A percentile compares a stretch with the other conserved stretches of the same genome.
phyloP scores from a whole-genome alignment of 2,888 invertebrate genomes.

The Augochlorella aurata region DNA sequence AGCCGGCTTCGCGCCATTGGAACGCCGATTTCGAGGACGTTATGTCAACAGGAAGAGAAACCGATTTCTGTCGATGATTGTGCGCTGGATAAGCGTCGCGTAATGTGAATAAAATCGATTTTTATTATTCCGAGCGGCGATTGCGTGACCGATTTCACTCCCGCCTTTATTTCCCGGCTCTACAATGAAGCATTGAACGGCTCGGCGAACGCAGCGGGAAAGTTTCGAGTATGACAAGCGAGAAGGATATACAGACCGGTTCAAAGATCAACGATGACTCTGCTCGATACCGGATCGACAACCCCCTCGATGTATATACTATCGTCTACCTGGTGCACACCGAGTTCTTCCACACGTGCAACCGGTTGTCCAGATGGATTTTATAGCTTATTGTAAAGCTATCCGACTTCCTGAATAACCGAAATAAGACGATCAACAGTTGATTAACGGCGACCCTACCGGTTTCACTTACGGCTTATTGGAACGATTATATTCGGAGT shows the following conservation, averaged over 20 bases:
- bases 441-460: background rate
- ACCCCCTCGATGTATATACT: background rate
- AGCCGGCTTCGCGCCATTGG: background rate
- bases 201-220: background rate
- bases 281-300: constrained; percentile 33
- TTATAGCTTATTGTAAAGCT: constrained; percentile 34
- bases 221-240: constrained; percentile 12
- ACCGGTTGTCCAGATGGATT: constrained; percentile 36
- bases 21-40: constrained; percentile 18
- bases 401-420: constrained; percentile 27
- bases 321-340: background rate
- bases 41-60: constrained; percentile 23
- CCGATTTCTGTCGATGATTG: constrained; percentile 1
- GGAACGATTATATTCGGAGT: background rate
- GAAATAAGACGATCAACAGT: constrained; percentile 35
- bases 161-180: background rate
- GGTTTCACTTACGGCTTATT: no score
- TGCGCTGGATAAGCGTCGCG: constrained; percentile 2
- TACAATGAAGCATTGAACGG: background rate
- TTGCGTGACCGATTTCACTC: constrained; percentile 6
- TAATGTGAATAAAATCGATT: background rate
- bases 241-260: constrained; percentile 7
- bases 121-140: background rate
- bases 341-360: background rate
- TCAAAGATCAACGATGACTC: constrained; percentile 50